These are phyloP conservation scores for Holothuria glaberrima DNA, from an alignment of 35 echinoderm and acorn worm genomes.

Conservation along the genomic window DNA sequence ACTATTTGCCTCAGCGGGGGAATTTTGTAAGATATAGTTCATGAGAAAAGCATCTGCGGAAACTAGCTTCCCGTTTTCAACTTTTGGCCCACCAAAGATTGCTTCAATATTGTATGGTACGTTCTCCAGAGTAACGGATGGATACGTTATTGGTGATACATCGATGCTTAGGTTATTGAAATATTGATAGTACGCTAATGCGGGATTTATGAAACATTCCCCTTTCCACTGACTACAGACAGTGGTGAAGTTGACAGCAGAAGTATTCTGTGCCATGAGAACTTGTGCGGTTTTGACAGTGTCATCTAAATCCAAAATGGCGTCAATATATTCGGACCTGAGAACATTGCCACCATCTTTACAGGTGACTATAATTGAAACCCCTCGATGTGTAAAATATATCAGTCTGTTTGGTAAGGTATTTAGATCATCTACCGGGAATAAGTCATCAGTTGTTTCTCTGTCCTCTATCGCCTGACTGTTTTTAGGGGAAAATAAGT, in stretches of 20 bases:
- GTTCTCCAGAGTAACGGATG: constrained; percentile 41
- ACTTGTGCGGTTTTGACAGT: not conserved
- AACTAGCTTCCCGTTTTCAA: constrained; percentile 19
- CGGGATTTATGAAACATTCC: constrained; percentile 65
- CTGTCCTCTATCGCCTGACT: constrained; percentile 29
- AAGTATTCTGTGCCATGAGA: not conserved
- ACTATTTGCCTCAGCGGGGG: constrained; percentile 2
- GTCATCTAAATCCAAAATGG: constrained; percentile 24
- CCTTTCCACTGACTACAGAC: constrained; percentile 53
- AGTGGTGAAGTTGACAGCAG: not conserved
- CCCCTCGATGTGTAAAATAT: constrained; percentile 6
- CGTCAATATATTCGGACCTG: constrained; percentile 9
- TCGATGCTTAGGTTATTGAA: constrained; percentile 21
- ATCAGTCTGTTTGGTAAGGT: constrained; percentile 10
- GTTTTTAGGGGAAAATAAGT: constrained; percentile 76
- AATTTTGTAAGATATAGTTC: constrained; percentile 30
- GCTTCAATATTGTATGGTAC: not conserved
- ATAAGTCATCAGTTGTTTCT: not conserved
- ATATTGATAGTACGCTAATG: constrained; percentile 26
- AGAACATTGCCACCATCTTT: constrained; percentile 37
- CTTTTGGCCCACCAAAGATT: not conserved
- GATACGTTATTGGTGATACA: not conserved
- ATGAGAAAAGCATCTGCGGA: constrained; percentile 40
- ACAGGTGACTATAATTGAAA: constrained; percentile 5
- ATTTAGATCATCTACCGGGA: constrained; percentile 11